These are phyloP conservation scores for Eira barbara DNA, from an alignment of 2,113 vertebrate species.

Conservation along the genomic window DNA sequence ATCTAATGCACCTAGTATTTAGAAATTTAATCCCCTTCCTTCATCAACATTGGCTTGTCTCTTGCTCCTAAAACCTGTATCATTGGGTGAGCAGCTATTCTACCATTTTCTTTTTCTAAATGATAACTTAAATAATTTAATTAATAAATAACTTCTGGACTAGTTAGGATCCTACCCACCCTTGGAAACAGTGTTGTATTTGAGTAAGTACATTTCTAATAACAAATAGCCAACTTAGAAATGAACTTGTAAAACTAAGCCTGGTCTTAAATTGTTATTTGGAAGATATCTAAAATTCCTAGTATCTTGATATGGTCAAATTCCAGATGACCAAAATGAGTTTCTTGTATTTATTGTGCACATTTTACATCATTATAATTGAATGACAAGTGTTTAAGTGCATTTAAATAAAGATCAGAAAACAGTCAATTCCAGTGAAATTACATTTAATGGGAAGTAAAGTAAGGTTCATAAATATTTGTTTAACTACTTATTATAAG, in stretches of 20 bases:
- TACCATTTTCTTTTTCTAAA: not conserved
- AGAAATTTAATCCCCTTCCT: not conserved
- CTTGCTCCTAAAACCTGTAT: not conserved
- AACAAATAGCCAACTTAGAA: not conserved
- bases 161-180: not conserved
- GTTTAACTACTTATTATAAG: not conserved
- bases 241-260: constrained; percentile 1
- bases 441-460: not conserved
- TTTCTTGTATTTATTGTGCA: not conserved
- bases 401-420: not conserved
- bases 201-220: not conserved
- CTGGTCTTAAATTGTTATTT: constrained; percentile 3
- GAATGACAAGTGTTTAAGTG: not conserved
- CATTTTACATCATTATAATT: not conserved
- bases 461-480: not conserved
- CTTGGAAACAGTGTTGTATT: not conserved
- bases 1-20: not conserved
- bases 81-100: not conserved
- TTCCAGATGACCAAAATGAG: not conserved
- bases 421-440: not conserved
- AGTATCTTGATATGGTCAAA: not conserved
- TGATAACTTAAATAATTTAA: not conserved
- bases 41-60: not conserved
- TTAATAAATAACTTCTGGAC: not conserved
- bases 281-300: not conserved